Percentiles rank a stretch among this genome's conserved stretches.
Conservation (phyloP, 2,797 vertebrate genomes). For the Onychomys torridus region DNA sequence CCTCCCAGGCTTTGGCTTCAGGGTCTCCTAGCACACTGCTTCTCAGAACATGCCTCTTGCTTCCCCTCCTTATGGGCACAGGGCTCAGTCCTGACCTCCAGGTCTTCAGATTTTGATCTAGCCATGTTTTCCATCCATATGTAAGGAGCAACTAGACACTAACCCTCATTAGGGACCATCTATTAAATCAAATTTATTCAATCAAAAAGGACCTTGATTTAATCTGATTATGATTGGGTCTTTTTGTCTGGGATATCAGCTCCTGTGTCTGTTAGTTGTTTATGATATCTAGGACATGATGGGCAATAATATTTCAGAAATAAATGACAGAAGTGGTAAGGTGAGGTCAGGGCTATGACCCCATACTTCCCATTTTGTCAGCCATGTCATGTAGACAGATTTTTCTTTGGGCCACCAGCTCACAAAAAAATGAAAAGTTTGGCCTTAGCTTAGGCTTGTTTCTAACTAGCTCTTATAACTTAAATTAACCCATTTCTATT, state of each 20-base stretch:
- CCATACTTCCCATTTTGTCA: constrained; percentile 6
- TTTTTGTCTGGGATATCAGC: not conserved
- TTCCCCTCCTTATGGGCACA: not conserved
- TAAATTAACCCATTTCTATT: no score
- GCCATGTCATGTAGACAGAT: not conserved
- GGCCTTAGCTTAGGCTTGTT: not conserved
- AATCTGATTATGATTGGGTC: not conserved
- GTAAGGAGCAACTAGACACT: not conserved
- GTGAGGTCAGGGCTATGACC: not conserved
- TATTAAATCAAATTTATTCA: no score
- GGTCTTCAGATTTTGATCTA: not conserved
- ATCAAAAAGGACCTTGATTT: not conserved
- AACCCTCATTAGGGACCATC: no score
- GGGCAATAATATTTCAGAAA: not conserved
- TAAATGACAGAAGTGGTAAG: not conserved
- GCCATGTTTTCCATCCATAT: not conserved
- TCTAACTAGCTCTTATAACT: not conserved
- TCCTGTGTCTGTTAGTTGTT: not conserved
- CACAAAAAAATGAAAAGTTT: no score
- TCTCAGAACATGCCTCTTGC: not conserved
- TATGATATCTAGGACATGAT: not conserved
- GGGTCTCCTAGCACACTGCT: not conserved
- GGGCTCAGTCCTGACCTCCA: not conserved
- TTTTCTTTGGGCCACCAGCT: no score
- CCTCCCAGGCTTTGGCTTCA: not conserved